phyloP scores from a whole-genome alignment of 2,888 invertebrate genomes.

The Heliothis peltigera region DNA sequence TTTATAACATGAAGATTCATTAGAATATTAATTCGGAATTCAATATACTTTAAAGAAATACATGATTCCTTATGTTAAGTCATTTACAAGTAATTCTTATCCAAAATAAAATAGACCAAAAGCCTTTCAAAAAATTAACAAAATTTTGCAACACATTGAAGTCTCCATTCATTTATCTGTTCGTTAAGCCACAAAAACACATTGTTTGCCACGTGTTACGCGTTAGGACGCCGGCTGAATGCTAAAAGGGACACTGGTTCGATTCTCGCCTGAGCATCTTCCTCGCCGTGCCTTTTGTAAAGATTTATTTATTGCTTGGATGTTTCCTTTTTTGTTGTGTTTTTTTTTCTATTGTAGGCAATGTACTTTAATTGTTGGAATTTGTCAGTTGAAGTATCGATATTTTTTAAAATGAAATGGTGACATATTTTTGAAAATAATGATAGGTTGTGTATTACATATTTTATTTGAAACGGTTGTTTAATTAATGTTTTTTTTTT shows the following conservation, averaged over 20 bases:
- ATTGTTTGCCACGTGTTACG: constrained; percentile 88
- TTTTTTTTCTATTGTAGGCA: constrained; percentile 19
- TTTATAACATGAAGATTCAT: too few relatives aligned
- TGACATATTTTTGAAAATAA: neutral
- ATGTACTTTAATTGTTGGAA: constrained; percentile 22
- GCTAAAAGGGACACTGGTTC: constrained; percentile 80
- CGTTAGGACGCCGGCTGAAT: constrained; percentile 82
- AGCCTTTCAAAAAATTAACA: neutral
- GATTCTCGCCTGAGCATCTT: constrained; percentile 68
- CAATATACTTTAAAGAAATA: too few relatives aligned
- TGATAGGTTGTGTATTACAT: too few relatives aligned
- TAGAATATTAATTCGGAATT: too few relatives aligned
- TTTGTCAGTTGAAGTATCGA: constrained; percentile 22
- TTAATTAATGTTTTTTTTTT: too few relatives aligned
- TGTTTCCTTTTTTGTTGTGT: constrained; percentile 28
- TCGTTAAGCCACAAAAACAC: constrained; percentile 82
- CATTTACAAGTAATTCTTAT: too few relatives aligned
- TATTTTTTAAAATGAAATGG: neutral
- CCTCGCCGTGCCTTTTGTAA: constrained; percentile 53
- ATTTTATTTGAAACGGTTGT: neutral
- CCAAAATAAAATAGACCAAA: neutral
- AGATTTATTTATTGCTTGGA: constrained; percentile 57
- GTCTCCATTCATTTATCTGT: constrained; percentile 69
- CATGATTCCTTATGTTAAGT: too few relatives aligned
- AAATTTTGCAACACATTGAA: constrained; percentile 1